A percentile compares a stretch with the other conserved stretches of the same genome.
Evolutionary conservation across 2,797 vertebrate species (phyloP).

Genomic region (Remorina albescens): DNA sequence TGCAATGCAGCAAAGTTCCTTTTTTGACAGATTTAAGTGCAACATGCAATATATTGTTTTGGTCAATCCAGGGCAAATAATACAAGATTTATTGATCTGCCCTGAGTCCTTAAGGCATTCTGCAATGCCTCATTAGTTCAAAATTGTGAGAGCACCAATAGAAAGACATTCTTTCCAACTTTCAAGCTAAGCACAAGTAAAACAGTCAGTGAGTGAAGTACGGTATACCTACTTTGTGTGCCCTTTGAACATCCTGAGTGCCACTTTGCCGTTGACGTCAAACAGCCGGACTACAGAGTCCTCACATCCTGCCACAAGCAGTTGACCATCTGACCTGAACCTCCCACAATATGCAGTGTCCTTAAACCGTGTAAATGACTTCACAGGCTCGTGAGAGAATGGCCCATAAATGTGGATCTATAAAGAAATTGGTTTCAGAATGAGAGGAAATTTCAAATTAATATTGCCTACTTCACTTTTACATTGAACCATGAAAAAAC

Average conservation of each 20-base stretch:
- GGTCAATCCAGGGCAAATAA: no score
- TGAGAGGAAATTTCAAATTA: neutral
- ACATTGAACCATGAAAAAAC: neutral
- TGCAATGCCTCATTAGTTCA: no score
- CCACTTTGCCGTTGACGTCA: constrained; percentile 89
- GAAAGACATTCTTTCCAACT: neutral
- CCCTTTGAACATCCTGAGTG: constrained; percentile 91
- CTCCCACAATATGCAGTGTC: constrained; percentile 92
- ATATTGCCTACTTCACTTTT: neutral
- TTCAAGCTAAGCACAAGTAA: neutral
- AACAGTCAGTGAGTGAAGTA: neutral
- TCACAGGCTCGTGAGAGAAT: constrained; percentile 93
- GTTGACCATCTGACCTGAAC: constrained; percentile 91
- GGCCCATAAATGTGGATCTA: constrained; percentile 95
- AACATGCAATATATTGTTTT: no score
- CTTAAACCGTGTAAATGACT: constrained; percentile 92
- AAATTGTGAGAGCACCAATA: neutral
- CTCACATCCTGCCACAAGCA: constrained; percentile 93
- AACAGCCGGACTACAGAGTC: constrained; percentile 90
- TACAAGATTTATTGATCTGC: no score
- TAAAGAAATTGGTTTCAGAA: constrained; percentile 23
- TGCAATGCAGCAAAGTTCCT: neutral
- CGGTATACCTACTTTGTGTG: constrained; percentile 89
- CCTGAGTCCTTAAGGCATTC: no score
- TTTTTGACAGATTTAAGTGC: no score